phyloP scores from a whole-genome alignment of 2,797 vertebrate genomes.

The Galagoides demidoff region DNA sequence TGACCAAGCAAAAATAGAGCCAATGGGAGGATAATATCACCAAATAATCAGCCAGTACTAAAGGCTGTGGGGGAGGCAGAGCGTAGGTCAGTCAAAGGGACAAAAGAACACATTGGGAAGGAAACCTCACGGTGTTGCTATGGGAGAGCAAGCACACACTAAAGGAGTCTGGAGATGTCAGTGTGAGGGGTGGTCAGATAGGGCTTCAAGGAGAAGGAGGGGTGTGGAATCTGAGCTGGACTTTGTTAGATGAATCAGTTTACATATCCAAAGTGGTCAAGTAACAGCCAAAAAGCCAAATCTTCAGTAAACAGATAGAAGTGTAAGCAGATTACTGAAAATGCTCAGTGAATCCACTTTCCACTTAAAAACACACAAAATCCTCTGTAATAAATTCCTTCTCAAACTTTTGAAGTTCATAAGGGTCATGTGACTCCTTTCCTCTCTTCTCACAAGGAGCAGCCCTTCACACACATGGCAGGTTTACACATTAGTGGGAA shows the following conservation, averaged over 20 bases:
- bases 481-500: background rate
- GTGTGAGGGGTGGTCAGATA: background rate
- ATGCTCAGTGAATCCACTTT: background rate
- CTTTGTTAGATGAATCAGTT: background rate
- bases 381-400: background rate
- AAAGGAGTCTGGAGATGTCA: background rate
- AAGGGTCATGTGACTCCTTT: background rate
- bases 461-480: background rate
- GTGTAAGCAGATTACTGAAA: background rate
- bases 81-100: background rate
- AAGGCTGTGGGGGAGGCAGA: background rate
- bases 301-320: slow-evolving; percentile 20
- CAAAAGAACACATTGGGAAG: background rate
- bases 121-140: background rate
- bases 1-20: background rate
- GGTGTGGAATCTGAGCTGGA: background rate
- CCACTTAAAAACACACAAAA: background rate
- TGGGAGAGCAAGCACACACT: background rate
- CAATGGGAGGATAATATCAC: background rate
- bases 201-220: background rate
- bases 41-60: background rate
- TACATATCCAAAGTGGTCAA: background rate
- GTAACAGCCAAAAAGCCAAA: background rate
- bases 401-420: background rate
- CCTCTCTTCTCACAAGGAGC: background rate